A percentile compares a stretch with the other conserved stretches of the same genome.
Conservation (phyloP, 2,113 vertebrate genomes). For the Phalacrocorax carbo region DNA sequence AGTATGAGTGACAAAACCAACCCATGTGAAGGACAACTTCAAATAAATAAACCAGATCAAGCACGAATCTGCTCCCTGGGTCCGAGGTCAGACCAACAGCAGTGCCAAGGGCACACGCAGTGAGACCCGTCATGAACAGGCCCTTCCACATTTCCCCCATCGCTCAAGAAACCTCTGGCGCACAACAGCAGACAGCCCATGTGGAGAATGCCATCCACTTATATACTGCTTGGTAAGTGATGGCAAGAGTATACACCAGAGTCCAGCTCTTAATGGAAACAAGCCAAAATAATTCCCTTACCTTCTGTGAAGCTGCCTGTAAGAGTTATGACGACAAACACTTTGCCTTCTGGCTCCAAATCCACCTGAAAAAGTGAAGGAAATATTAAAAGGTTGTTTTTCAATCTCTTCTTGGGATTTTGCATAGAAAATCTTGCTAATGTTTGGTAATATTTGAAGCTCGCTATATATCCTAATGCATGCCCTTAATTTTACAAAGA, state of each 20-base stretch:
- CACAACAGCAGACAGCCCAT: accelerated
- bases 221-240: not conserved
- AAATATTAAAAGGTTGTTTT: not conserved
- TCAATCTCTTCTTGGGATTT: not conserved
- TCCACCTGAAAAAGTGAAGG: conserved; percentile 82
- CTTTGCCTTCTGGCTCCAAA: conserved; percentile 95
- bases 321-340: conserved; percentile 87
- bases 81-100: not conserved
- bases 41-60: not conserved
- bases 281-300: conserved; percentile 70
- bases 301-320: conserved; percentile 91
- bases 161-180: not conserved
- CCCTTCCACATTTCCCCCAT: not conserved
- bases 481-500: not conserved
- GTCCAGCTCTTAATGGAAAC: not conserved
- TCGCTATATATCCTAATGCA: not conserved
- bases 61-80: not conserved
- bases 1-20: not conserved
- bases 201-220: not conserved
- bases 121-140: not conserved
- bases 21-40: not conserved
- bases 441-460: not conserved
- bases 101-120: not conserved
- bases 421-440: not conserved
- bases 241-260: not conserved